Base-by-base conservation (phyloP, 2,888 invertebrate genomes). In the Dyspetes luteomarginatus region DNA sequence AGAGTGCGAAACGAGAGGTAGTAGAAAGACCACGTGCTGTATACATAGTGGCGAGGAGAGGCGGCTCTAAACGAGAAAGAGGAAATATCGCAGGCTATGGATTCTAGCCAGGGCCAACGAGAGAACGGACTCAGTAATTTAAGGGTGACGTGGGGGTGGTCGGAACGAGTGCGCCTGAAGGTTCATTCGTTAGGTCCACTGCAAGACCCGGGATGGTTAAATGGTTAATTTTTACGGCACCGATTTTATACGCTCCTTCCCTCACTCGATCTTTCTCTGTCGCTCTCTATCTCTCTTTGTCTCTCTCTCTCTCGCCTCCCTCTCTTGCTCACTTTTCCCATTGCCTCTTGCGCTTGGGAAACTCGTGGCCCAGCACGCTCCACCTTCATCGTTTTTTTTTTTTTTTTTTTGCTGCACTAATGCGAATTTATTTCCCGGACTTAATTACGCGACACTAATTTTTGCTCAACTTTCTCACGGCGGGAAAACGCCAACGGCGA, bases 391-490 rank as follows among this genome's bases (percentile, higher is more conserved):
- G 26, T 69, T 19, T 55, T 69, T 19, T 71, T 36, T 19, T 17
- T 12, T 41, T 26, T 68, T 67, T 71, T 74, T 78, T 72, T 75
- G 50, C 71, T 62, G 79, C 84, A 86, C 89, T 90, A 90, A 90
- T 89, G 87, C 86, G 89, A 89, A 90, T 90, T 90, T 90, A 90
- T 90, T 90, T 88, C 85, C 84, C 84, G 72, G 85, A 90, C 88
- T 90, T 90, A 90, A 90, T 90, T 90, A 90, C 89, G 89, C 89
- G 90, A 90, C 90, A 89, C 89, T 90, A 90, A 90, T 90, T 90
- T 88, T 87, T 88, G 85, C 81, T 88, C 87, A 89, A 90, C 89
- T 90, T 88, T 83, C 84, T 69, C 85, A 82, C 86, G 78, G 82
- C 83, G 83, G 84, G 82, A 84, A 85, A 85, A 84, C 82, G 83